Evolutionary conservation across 2,797 vertebrate species (phyloP), one percentile per base, ranked within the genome.

Genomic region (Etheostoma nigrum): DNA sequence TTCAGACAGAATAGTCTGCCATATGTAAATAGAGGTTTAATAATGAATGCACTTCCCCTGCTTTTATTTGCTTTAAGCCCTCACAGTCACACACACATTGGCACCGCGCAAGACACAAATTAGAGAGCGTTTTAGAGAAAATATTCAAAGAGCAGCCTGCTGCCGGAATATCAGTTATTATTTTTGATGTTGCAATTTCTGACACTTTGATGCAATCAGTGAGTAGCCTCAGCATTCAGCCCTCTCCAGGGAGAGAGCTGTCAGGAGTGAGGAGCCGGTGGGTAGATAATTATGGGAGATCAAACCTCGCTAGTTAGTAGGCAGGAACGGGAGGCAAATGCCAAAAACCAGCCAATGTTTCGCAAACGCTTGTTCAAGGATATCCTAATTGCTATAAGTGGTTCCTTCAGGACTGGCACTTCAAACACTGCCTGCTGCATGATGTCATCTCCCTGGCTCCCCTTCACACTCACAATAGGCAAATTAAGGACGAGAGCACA

Each of bases 301-400:
- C 96, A 96, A 96, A 96, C 96, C 95, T 95, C 90, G 92, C 93
- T 95, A 95, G 94, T 95, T 96, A 95, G 96, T 94, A 97, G 96
- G 96, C 96, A 95, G 94, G 93, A 96, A 95, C 91, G 92, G 92
- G 95, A 95, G 92, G 96, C 95, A 96, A 97, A 96, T 95, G 94
- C 93, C 92, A 95, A 96, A 96, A 95, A 96, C 95, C 96, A 98
- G 96, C 95, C 96, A 96, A 95, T 95, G 95, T 96, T 97, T 97
- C 95, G 95, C 96, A 97, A 98, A 98, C 95, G 96, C 96, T 97
- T 97, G 96, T 97, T 98, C 97, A 96, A 99, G 97, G 97, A 98
- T 97, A 97, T 97, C 97, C 97, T 98, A 99, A 99, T 98, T 98
- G 97, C 97, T 96, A 88, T 98, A 98, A 98, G 97, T 98, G 97